A percentile compares a stretch with the other conserved stretches of the same genome.
Evolutionary conservation across 1,140 invertebrate genomes (phyloP).

Genomic region (Lepidurus packardi): DNA sequence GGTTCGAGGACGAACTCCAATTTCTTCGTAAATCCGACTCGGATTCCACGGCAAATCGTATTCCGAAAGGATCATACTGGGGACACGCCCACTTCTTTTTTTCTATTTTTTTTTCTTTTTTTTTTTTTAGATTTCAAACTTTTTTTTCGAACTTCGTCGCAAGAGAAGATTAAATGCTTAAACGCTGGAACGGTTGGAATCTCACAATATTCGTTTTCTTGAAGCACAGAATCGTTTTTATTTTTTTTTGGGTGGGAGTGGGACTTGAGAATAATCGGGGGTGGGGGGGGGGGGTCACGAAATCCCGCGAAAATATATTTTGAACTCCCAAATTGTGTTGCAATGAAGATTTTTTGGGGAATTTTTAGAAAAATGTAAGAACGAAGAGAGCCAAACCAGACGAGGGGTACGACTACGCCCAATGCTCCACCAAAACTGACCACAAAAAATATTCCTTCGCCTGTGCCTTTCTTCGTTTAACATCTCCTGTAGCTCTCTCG

Average conservation of each 20-base stretch:
- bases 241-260: neutral
- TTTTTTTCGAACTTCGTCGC: neutral
- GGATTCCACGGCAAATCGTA: conserved; percentile 36
- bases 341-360: neutral
- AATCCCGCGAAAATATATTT: too few relatives aligned
- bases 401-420: conserved; percentile 13
- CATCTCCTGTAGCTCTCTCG: neutral
- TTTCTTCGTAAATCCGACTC: conserved; percentile 35
- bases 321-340: too few relatives aligned
- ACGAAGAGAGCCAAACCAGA: neutral
- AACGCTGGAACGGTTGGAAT: conserved; percentile 7
- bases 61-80: conserved; percentile 34
- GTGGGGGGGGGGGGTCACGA: too few relatives aligned
- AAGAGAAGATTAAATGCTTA: neutral
- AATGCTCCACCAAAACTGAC: conserved; percentile 30
- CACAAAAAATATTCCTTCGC: conserved; percentile 27
- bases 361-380: neutral
- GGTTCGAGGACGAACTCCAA: conserved; percentile 34
- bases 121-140: neutral
- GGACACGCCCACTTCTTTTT: neutral
- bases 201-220: too few relatives aligned
- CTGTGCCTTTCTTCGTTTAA: conserved; percentile 11
- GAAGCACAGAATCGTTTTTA: neutral
- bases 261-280: neutral
- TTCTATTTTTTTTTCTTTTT: neutral